phyloP scores from a whole-genome alignment of 2,797 vertebrate genomes.

The Euphonia xanthogaster region DNA sequence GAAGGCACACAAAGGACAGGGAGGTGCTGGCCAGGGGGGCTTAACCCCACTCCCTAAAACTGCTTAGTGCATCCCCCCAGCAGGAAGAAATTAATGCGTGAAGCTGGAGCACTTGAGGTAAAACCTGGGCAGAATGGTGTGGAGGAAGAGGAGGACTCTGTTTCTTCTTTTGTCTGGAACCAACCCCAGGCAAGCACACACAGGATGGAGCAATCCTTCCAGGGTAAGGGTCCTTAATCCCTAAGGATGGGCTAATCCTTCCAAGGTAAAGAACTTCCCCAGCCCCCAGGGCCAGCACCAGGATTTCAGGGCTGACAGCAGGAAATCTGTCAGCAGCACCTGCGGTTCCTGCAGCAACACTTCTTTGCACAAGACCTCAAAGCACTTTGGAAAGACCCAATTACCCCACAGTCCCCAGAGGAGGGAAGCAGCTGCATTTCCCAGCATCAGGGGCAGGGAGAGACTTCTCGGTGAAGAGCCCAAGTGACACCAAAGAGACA shows the following conservation, averaged over 20 bases:
- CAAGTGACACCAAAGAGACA: background rate
- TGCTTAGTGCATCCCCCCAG: background rate
- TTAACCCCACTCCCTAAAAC: rapidly evolving
- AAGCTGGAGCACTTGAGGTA: background rate
- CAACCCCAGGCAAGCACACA: background rate
- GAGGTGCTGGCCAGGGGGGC: background rate
- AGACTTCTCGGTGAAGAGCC: background rate
- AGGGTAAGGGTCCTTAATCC: background rate
- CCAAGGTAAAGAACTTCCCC: background rate
- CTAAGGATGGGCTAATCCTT: background rate
- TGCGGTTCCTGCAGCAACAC: background rate
- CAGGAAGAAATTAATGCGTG: background rate
- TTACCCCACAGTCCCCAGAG: background rate
- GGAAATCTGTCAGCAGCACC: background rate
- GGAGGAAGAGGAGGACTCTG: background rate
- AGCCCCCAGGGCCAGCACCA: background rate
- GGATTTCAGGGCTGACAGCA: background rate
- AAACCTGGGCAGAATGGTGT: background rate
- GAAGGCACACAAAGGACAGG: background rate
- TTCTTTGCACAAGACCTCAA: background rate
- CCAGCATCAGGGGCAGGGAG: background rate
- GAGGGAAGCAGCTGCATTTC: rapidly evolving
- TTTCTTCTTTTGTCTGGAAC: background rate
- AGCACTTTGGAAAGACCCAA: background rate
- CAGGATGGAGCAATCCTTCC: background rate